A percentile compares a stretch with the other conserved stretches of the same genome.
These are phyloP conservation scores for Loris lydekkerianus DNA, from an alignment of 2,797 vertebrate species.

Conservation along the genomic window DNA sequence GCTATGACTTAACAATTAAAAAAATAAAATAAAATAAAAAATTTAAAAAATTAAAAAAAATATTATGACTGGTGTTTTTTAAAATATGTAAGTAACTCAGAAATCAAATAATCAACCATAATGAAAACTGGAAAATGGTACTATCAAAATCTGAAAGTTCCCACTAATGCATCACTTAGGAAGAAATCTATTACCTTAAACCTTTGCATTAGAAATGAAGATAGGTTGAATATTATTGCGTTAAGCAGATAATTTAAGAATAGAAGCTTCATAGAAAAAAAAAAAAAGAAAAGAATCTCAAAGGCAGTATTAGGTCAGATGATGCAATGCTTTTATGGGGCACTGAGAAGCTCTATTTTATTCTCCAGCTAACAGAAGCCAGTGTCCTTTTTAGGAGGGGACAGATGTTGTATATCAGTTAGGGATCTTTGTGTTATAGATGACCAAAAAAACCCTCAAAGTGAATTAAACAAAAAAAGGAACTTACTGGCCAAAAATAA, in stretches of 20 bases:
- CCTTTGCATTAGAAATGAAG: background rate
- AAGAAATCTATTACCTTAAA: background rate
- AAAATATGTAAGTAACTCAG: background rate
- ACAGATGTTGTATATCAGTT: background rate
- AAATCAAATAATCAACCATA: background rate
- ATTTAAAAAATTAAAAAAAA: background rate
- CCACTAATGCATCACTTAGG: slow-evolving; percentile 4
- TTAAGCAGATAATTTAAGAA: slow-evolving; percentile 13
- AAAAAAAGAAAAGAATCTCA: background rate
- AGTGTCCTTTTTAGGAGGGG: background rate
- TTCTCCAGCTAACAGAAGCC: background rate
- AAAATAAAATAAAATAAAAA: no score
- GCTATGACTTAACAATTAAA: no score
- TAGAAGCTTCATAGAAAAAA: background rate
- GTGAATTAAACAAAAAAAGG: background rate
- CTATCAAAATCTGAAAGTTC: background rate
- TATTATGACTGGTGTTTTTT: background rate
- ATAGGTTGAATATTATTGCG: background rate
- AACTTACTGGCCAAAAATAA: background rate
- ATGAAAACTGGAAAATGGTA: background rate
- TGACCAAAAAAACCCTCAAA: background rate
- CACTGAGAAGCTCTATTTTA: background rate
- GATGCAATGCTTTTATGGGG: no score
- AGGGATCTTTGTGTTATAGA: background rate
- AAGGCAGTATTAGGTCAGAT: background rate